Conservation (phyloP, 2,888 invertebrate species). For the Parelbella ahira region DNA sequence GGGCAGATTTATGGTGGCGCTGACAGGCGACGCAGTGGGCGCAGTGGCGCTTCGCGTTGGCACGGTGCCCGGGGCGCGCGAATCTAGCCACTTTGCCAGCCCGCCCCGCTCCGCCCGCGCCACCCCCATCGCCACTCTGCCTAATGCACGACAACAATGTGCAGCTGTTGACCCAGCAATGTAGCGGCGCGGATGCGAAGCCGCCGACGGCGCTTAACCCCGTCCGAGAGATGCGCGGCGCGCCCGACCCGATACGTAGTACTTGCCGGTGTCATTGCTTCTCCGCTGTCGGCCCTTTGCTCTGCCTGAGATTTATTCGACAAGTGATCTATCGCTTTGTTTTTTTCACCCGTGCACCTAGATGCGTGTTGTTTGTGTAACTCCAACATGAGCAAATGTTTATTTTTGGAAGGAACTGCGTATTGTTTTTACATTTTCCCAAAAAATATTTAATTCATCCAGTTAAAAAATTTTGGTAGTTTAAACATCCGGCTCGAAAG, state of each 20-base stretch:
- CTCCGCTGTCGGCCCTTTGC: slow-evolving; percentile 20
- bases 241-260: no score
- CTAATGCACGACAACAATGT: slow-evolving; percentile 54
- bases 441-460: no score
- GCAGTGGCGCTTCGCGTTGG: slow-evolving; percentile 68
- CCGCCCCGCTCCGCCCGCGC: slow-evolving; percentile 44
- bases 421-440: no score
- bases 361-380: not conserved
- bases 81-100: slow-evolving; percentile 45
- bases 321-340: slow-evolving; percentile 20
- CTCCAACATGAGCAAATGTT: slow-evolving; percentile 2
- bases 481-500: no score
- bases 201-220: slow-evolving; percentile 15
- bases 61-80: slow-evolving; percentile 61
- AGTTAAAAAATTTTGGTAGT: no score
- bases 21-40: slow-evolving; percentile 56
- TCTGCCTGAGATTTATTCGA: slow-evolving; percentile 14
- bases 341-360: slow-evolving; percentile 25
- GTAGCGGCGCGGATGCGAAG: slow-evolving; percentile 34
- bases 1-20: slow-evolving; percentile 40
- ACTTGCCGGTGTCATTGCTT: slow-evolving; percentile 19
- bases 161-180: slow-evolving; percentile 50
- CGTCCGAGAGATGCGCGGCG: slow-evolving; percentile 15
- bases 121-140: slow-evolving; percentile 53
- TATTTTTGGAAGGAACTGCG: slow-evolving; percentile 1